Evolutionary conservation across 2,113 vertebrate genomes (phyloP).

Genomic region (Phodopus roborovskii): DNA sequence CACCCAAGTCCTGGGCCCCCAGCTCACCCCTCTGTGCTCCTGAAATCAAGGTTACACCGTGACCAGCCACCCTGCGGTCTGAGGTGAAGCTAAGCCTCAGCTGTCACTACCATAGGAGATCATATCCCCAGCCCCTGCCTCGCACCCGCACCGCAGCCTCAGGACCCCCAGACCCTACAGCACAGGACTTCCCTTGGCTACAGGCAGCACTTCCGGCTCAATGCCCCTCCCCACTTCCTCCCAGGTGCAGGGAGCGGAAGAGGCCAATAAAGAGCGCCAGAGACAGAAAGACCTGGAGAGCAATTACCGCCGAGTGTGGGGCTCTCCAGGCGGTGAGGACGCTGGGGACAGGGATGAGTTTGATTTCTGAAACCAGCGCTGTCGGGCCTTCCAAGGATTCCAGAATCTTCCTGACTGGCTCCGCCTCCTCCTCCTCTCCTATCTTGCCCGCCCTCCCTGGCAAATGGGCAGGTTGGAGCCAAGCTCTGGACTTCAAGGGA

Average conservation of each 20-base stretch:
- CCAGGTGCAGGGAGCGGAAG: constrained; percentile 94
- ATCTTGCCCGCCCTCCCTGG: not conserved
- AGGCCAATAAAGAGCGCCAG: constrained; percentile 93
- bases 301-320: constrained; percentile 95
- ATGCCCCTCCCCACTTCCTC: not conserved
- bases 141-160: not conserved
- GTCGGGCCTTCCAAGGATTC: not conserved
- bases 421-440: not conserved
- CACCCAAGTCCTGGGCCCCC: not conserved
- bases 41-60: not conserved
- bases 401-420: constrained; percentile 11
- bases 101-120: too few relatives aligned
- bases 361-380: constrained; percentile 89
- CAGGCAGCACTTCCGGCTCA: not conserved
- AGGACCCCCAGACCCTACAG: not conserved
- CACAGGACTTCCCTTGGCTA: not conserved
- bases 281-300: constrained; percentile 93
- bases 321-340: constrained; percentile 88
- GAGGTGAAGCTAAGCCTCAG: not conserved
- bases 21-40: not conserved
- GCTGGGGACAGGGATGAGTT: constrained; percentile 91
- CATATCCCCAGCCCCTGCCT: not conserved
- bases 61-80: not conserved
- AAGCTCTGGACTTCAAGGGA: not conserved
- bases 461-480: constrained; percentile 22